Evolutionary conservation across 2,888 invertebrate genomes (phyloP), one percentile per base, ranked within the genome.

Genomic region (Halictus quadricinctus): DNA sequence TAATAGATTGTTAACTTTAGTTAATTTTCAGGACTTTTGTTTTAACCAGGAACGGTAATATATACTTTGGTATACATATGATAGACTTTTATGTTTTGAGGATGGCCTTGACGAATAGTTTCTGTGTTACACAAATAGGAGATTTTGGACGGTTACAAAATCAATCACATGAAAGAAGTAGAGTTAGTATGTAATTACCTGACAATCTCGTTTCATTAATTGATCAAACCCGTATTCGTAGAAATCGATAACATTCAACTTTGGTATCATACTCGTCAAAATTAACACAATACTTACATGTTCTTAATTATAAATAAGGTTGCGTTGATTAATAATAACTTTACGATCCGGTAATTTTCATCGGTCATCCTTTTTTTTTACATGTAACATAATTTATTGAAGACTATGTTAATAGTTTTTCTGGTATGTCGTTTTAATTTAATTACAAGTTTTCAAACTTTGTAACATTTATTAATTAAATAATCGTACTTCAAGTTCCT

Each of bases 51-150:
- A 90, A 91, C 85, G 88, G 89, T 90, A 90, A 91, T 91, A 89
- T 91, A 92, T 91, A 92, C 91, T 92, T 92, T 91, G 90, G 92
- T 90, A 89, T 87, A 88, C 84, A 87, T 90, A 89, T 88, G 83
- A 84, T 89, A 88, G 76, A 88, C 76, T 86, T 77, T 83, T 86
- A 82, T 87, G 73, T 83, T 54, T 89, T 60, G 72, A 89, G 83
- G 86, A 90, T 88, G 89, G 87, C 90, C 90, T 92, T 90, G 91
- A 90, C 73, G 78, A 50, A 87, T 88, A 89, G 87, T 88, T 91
- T 87, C 88, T 72, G 76, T 69, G 76, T 85, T 76, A 64, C 41
- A 79, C n/a, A 81, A 29, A 80, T 36, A 50, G 75, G 76, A 69
- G 48, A 80, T 81, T 80, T 60, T 83, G 73, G 41, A 73, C 78